phyloP scores from a whole-genome alignment of 2,113 vertebrate genomes.

The Myrmecobius fasciatus region DNA sequence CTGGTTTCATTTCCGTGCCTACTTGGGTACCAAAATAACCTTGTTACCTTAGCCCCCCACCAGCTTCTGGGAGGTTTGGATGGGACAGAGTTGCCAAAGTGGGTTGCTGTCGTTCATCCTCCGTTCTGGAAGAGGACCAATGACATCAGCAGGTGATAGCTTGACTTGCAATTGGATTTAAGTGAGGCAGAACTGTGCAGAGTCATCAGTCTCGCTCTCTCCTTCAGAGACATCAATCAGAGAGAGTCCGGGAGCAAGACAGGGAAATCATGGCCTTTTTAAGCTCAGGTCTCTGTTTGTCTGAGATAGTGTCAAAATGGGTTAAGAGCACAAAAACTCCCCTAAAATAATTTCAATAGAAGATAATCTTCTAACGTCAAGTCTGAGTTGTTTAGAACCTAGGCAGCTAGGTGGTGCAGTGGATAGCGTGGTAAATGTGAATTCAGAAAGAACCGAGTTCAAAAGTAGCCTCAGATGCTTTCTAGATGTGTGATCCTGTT shows the following conservation, averaged over 20 bases:
- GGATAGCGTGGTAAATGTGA: neutral
- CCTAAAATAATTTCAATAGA: neutral
- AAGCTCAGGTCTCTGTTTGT: no score
- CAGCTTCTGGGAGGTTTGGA: neutral
- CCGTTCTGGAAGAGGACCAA: no score
- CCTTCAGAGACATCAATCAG: no score
- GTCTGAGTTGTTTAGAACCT: neutral
- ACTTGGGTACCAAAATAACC: neutral
- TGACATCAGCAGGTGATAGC: no score
- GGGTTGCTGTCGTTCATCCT: neutral
- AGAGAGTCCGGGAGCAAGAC: no score
- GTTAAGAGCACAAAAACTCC: neutral
- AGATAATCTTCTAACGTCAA: neutral
- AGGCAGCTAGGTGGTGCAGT: neutral
- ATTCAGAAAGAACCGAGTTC: neutral
- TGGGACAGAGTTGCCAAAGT: neutral
- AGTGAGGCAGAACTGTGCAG: no score
- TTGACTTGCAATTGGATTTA: no score
- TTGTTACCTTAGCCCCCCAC: neutral
- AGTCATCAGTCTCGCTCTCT: no score
- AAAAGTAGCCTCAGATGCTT: neutral
- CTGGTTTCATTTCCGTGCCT: neutral
- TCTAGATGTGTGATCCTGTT: neutral
- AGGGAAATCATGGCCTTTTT: no score
- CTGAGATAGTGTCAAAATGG: neutral